Evolutionary conservation across 2,888 invertebrate species (phyloP), one percentile per base, ranked within the genome.

Genomic region (Paralinhomoeus sp.): DNA sequence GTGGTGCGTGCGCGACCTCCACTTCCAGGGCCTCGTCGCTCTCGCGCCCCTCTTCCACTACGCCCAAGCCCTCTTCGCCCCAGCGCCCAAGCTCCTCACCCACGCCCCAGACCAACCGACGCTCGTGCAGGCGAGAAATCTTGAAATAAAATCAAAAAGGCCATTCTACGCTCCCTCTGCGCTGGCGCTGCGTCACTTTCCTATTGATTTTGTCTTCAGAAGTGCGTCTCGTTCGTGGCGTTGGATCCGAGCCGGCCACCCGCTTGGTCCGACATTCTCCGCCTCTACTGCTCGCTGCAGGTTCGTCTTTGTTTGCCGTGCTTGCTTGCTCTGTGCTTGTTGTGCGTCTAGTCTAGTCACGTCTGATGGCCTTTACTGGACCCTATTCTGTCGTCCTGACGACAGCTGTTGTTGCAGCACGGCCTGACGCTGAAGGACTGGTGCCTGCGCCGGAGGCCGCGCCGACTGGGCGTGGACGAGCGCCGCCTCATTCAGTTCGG

Each of bases 401-500:
- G n/a, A n/a, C n/a, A n/a, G n/a, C n/a, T n/a, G n/a, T n/a, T n/a
- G n/a, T n/a, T n/a, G n/a, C 41, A 41, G 41, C 23, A 23, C 35
- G 41, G 41, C 22, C 7, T 21, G 12, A 3, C 27, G 13, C 36
- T 42, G 37, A n/a, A 24, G 5, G 40, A 42, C 20, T 47, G 47
- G 47, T 47, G 44, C 24, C 37, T 45, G 18, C 13, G 47, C 3
- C 38, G 40, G 17, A 22, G 33, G 24, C 47, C 47, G 17, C 39
- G 47, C n/a, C 24, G 24, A n/a, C 27, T 21, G 27, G 24, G 24
- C 3, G 41, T 47, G 24, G 45, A 47, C 40, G 47, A 47, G 23
- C 40, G 43, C 21, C 39, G 37, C 22, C 37, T 47, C 9, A 35
- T 47, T n/a, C 42, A 40, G 23, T 45, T 35, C 18, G 47, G 44